Evolutionary conservation across 2,797 vertebrate genomes (phyloP).

Genomic region (Rhincodon typus): DNA sequence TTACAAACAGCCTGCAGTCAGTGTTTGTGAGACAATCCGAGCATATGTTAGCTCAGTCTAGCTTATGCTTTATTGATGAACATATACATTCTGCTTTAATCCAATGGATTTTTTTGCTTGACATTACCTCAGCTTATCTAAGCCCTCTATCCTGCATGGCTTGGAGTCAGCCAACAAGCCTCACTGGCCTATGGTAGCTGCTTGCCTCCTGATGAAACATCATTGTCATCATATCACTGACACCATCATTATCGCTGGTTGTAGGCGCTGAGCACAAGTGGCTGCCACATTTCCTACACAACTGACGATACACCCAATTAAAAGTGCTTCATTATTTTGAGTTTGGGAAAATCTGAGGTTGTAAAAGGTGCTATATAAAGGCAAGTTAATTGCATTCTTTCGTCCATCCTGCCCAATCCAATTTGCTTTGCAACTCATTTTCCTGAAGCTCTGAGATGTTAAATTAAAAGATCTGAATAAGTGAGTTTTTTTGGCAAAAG

Average conservation of each 20-base stretch:
- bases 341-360: background rate
- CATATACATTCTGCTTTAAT: background rate
- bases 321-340: background rate
- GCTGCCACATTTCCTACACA: background rate
- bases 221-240: too few relatives aligned
- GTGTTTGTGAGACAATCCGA: background rate
- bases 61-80: background rate
- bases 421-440: background rate
- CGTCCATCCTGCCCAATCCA: background rate
- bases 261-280: background rate
- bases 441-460: background rate
- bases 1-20: background rate
- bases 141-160: too few relatives aligned
- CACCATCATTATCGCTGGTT: background rate
- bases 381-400: background rate
- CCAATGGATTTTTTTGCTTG: background rate
- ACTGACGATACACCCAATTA: background rate
- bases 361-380: background rate
- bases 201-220: background rate
- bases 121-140: background rate
- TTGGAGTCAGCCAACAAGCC: background rate
- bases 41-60: background rate
- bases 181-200: background rate
- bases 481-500: background rate
- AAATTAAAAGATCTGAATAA: background rate